Percentiles rank a stretch among this genome's conserved stretches.
Conservation (phyloP, 1,140 invertebrate species). For the Hylaeus volcanicus region DNA sequence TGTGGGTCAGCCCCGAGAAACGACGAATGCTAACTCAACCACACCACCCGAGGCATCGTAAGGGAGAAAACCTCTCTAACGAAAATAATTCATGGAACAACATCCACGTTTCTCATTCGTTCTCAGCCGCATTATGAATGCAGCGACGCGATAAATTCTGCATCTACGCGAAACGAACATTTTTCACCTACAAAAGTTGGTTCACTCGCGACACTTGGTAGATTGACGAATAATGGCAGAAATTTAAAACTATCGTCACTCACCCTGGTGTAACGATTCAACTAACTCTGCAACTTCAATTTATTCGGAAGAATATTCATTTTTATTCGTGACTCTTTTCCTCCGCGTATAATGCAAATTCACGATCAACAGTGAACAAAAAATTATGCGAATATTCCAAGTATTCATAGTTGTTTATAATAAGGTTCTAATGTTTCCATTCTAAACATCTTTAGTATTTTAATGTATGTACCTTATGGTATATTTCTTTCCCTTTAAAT, state of each 20-base stretch:
- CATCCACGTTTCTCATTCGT: conserved; percentile 10
- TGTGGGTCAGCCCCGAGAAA: conserved; percentile 37
- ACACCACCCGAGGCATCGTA: conserved; percentile 10
- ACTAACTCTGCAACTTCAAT: too few relatives aligned
- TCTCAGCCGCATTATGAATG: conserved; percentile 1
- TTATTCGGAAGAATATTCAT: too few relatives aligned
- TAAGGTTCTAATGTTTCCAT: too few relatives aligned
- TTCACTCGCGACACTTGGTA: neutral
- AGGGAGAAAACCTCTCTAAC: neutral
- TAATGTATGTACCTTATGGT: too few relatives aligned
- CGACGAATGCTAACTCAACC: conserved; percentile 18
- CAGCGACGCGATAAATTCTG: conserved; percentile 31
- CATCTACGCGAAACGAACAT: neutral
- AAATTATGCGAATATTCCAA: too few relatives aligned
- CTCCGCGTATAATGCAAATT: too few relatives aligned
- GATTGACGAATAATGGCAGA: neutral
- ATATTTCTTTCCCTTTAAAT: too few relatives aligned
- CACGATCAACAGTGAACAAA: too few relatives aligned
- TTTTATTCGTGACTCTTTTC: too few relatives aligned
- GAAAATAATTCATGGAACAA: conserved; percentile 20
- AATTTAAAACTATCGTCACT: too few relatives aligned
- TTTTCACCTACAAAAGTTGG: neutral
- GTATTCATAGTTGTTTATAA: too few relatives aligned
- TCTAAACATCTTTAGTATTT: too few relatives aligned
- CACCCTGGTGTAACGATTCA: neutral